These are phyloP conservation scores for Scaptomyza polygonia DNA, from an alignment of 2,888 invertebrate genomes.

Conservation along the genomic window DNA sequence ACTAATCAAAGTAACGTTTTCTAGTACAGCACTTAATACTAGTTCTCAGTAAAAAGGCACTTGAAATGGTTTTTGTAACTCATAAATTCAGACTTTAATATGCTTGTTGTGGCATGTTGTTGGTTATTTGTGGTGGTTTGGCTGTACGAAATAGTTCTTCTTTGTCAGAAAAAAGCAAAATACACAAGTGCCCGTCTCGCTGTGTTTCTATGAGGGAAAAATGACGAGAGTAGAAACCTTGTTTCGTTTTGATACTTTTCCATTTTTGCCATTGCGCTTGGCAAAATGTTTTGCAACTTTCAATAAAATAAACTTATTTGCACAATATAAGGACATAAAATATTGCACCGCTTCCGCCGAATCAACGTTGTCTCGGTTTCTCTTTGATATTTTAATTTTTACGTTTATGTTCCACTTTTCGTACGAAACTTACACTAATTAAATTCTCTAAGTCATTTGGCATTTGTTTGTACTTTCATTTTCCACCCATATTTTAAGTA, in stretches of 20 bases:
- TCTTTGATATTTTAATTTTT: constrained; percentile 70
- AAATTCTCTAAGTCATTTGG: constrained; percentile 57
- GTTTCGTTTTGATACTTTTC: constrained; percentile 14
- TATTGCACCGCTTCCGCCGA: constrained; percentile 31
- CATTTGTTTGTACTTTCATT: constrained; percentile 41
- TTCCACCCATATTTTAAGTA: constrained; percentile 4
- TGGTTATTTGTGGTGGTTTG: constrained; percentile 30
- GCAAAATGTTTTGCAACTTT: constrained; percentile 67
- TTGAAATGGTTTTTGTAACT: constrained; percentile 52
- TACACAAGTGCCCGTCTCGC: constrained; percentile 49
- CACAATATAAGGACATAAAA: constrained; percentile 66
- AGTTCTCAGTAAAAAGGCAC: constrained; percentile 32
- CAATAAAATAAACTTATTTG: constrained; percentile 73
- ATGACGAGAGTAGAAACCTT: constrained; percentile 6
- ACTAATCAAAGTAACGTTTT: constrained; percentile 41
- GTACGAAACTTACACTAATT: constrained; percentile 65
- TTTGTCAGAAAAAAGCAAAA: constrained; percentile 63
- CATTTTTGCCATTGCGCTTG: constrained; percentile 51
- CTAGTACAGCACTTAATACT: constrained; percentile 1
- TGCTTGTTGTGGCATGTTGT: constrained; percentile 36
- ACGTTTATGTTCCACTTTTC: constrained; percentile 51
- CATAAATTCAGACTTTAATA: constrained; percentile 59
- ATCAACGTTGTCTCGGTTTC: constrained; percentile 9
- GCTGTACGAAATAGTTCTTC: constrained; percentile 27
- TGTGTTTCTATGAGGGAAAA: constrained; percentile 23